These are phyloP conservation scores for Lasioglossum villosulum DNA, from an alignment of 2,888 invertebrate genomes.

Conservation along the genomic window DNA sequence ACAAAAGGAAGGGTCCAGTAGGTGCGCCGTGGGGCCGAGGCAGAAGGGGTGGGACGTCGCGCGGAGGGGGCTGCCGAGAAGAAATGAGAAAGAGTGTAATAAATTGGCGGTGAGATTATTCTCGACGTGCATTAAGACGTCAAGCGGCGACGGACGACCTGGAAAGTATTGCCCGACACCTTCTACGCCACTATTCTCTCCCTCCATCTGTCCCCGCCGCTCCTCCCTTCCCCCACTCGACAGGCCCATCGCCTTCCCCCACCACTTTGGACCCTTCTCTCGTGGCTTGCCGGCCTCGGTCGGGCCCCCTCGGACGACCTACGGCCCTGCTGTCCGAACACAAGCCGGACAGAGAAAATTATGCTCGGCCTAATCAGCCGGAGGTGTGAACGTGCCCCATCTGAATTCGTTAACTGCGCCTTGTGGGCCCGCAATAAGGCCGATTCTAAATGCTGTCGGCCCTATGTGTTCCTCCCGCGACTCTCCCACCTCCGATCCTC, in stretches of 20 bases:
- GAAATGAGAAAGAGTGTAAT: constrained; percentile 85
- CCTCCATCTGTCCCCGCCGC: constrained; percentile 59
- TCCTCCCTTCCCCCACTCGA: constrained; percentile 58
- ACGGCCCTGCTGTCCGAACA: constrained; percentile 54
- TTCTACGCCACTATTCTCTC: constrained; percentile 74
- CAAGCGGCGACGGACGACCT: constrained; percentile 84
- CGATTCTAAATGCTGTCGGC: constrained; percentile 31
- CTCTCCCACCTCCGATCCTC: background rate
- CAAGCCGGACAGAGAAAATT: constrained; percentile 70
- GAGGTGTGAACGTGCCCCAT: constrained; percentile 81
- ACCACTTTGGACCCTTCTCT: constrained; percentile 14
- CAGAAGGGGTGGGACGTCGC: constrained; percentile 59
- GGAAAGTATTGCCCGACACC: constrained; percentile 84
- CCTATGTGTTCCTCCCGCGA: constrained; percentile 9
- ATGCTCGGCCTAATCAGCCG: constrained; percentile 79
- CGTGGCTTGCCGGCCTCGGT: constrained; percentile 20
- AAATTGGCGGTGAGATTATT: constrained; percentile 85
- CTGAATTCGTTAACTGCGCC: constrained; percentile 77
- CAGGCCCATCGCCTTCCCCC: constrained; percentile 14
- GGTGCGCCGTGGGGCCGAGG: constrained; percentile 66
- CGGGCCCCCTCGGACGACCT: constrained; percentile 43
- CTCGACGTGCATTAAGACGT: constrained; percentile 85
- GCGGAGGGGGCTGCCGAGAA: constrained; percentile 69
- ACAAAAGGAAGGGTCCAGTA: constrained; percentile 75
- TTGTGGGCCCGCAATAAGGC: constrained; percentile 26